phyloP scores from a whole-genome alignment of 2,797 vertebrate genomes.

The Rhabdomys pumilio region DNA sequence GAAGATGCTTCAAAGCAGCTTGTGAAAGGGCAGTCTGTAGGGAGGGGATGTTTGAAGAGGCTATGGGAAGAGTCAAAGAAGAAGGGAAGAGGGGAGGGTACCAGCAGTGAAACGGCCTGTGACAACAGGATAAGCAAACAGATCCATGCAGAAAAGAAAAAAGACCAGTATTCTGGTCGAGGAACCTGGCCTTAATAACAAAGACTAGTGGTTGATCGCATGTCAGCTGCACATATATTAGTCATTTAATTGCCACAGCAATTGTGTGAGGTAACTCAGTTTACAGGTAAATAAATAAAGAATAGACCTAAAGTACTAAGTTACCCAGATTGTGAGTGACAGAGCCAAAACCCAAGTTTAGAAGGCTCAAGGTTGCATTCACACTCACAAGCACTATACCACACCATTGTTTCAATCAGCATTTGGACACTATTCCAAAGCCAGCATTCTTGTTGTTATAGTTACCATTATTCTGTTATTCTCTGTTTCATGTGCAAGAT shows the following conservation, averaged over 20 bases:
- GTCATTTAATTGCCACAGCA: conserved; percentile 1
- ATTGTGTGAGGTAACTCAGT: neutral
- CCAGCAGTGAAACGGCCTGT: conserved; percentile 46
- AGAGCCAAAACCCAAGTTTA: neutral
- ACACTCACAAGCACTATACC: neutral
- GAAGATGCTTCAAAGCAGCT: conserved; percentile 62
- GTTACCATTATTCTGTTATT: conserved; percentile 61
- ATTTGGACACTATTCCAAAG: conserved; percentile 34
- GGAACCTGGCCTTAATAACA: neutral
- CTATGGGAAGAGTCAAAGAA: conserved; percentile 62
- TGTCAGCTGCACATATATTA: neutral
- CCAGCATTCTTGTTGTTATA: neutral
- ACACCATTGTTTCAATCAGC: neutral
- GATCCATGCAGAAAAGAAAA: conserved; percentile 32
- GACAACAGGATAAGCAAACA: conserved; percentile 42
- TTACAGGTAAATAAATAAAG: conserved; percentile 53
- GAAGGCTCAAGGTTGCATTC: neutral
- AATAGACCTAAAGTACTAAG: neutral
- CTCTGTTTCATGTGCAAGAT: conserved; percentile 23
- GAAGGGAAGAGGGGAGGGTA: neutral
- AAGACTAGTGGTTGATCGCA: neutral
- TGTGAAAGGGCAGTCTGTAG: conserved; percentile 68
- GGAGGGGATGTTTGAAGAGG: conserved; percentile 63
- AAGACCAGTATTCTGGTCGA: neutral
- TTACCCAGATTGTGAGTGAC: conserved; percentile 34